These are phyloP conservation scores for Zaprionus taronus DNA, from an alignment of 1,140 invertebrate species.

Conservation along the genomic window DNA sequence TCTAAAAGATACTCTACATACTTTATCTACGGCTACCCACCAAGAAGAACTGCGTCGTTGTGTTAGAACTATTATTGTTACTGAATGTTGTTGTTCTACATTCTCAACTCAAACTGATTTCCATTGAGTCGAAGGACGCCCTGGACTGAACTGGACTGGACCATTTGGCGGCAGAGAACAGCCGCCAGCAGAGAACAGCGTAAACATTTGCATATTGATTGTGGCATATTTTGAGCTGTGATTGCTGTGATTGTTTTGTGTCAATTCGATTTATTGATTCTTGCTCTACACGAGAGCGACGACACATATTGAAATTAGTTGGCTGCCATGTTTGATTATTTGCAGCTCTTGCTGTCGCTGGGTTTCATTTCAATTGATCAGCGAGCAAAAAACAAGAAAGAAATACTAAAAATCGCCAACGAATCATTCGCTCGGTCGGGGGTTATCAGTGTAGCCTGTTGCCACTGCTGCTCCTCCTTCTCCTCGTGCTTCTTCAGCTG, in stretches of 20 bases:
- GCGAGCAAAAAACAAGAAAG: conserved; percentile 6
- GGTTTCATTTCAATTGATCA: conserved; percentile 43
- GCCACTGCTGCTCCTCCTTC: not conserved
- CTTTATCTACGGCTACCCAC: not conserved
- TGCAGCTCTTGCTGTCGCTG: conserved; percentile 26
- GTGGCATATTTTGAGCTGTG: conserved; percentile 59
- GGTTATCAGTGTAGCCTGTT: conserved; percentile 34
- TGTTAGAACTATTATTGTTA: conserved; percentile 22
- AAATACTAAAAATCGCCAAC: not conserved
- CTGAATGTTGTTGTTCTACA: conserved; percentile 28
- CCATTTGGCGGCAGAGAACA: conserved; percentile 15
- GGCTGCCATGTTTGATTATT: conserved; percentile 56
- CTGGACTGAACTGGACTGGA: conserved; percentile 7
- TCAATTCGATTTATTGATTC: conserved; percentile 68
- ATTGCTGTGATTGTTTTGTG: conserved; percentile 45
- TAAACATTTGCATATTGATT: conserved; percentile 76
- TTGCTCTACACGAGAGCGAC: conserved; percentile 30
- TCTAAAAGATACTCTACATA: not conserved
- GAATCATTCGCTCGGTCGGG: not conserved
- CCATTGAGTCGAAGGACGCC: conserved; percentile 67
- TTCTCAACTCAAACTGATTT: conserved; percentile 60
- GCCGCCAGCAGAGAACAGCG: conserved; percentile 19
- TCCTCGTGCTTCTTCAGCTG: too few relatives aligned
- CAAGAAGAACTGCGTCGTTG: conserved; percentile 15
- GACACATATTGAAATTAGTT: conserved; percentile 66